Base-by-base conservation (phyloP, 2,113 vertebrate species). In the Percina caprodes region DNA sequence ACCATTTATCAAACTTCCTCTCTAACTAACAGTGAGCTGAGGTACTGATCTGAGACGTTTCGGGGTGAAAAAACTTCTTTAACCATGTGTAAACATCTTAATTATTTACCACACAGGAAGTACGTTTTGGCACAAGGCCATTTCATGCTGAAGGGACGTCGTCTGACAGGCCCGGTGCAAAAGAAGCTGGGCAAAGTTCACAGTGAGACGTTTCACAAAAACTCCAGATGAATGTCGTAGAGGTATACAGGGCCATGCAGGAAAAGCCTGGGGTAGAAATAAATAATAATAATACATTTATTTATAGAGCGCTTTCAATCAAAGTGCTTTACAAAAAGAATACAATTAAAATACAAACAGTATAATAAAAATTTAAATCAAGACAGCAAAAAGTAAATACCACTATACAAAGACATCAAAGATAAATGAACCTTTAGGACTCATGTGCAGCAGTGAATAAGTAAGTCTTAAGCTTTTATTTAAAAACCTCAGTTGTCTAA, bases 1-100 rank as follows among this genome's bases (percentile, higher is more conserved):
- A 85, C 92, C 80, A 86, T 92, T 88, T 77, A 90, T 85, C 77
- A 83, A 71, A 83, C 81, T 81, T 65, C 33, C 6, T 60, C 69
- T 72, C 66, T n/a, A 60, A 52, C 63, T 66, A 65, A 71, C 71
- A 66, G 42, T 26, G 63, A 76, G 76, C 80, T 7, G 24, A 80
- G 83, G 48, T 61, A 49, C 58, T 80, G 72, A 59, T 88, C 68
- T 78, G 73, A 80, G 69, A 66, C 42, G 2, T 80, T 74, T 69
- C 59, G 39, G 51, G 70, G 62, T 78, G 71, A 78, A 66, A 82
- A 35, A 87, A 58, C 66, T 9, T 86, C 81, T 88, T 91, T 89
- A 88, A 89, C 89, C 74, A 76, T 15, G 14, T 21, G 68, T 82
- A 88, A 89, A 89, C 79, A 85, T 80, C 80, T 84, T 72, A 84